Percentiles rank a stretch among this genome's conserved stretches.
Conservation (phyloP, 2,113 vertebrate genomes). For the Engystomops pustulosus region DNA sequence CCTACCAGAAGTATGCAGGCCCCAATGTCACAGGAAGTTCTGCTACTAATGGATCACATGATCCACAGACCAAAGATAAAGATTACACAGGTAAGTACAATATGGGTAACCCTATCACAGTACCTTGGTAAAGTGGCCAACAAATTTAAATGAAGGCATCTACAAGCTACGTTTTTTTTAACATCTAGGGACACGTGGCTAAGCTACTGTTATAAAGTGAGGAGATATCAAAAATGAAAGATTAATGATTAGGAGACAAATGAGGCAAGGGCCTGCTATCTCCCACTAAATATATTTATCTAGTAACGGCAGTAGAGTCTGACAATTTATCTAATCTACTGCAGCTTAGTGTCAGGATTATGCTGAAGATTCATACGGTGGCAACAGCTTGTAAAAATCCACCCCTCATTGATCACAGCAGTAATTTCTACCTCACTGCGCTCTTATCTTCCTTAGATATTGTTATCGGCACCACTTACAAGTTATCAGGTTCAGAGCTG, state of each 20-base stretch:
- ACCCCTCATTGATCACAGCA: background rate
- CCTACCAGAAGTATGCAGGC: too few relatives aligned
- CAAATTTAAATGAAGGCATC: too few relatives aligned
- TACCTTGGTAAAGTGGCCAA: too few relatives aligned
- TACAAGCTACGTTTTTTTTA: too few relatives aligned
- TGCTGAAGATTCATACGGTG: background rate
- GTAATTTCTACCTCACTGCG: background rate
- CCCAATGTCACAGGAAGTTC: too few relatives aligned
- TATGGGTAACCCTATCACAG: too few relatives aligned
- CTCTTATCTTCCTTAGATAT: background rate
- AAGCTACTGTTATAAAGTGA: background rate
- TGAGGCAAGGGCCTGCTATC: background rate
- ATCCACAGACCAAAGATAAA: too few relatives aligned
- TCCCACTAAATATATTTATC: background rate
- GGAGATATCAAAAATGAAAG: background rate
- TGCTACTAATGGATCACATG: too few relatives aligned
- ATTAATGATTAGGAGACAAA: background rate
- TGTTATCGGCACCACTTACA: slow-evolving; percentile 77
- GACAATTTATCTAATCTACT: slow-evolving; percentile 1
- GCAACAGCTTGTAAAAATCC: background rate
- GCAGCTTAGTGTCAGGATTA: too few relatives aligned
- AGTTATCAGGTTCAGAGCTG: slow-evolving; percentile 88
- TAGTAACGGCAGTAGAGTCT: background rate
- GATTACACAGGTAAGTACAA: too few relatives aligned
- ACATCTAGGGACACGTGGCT: background rate